Base-by-base conservation (phyloP, 2,888 invertebrate species). In the Xestia ashworthii region DNA sequence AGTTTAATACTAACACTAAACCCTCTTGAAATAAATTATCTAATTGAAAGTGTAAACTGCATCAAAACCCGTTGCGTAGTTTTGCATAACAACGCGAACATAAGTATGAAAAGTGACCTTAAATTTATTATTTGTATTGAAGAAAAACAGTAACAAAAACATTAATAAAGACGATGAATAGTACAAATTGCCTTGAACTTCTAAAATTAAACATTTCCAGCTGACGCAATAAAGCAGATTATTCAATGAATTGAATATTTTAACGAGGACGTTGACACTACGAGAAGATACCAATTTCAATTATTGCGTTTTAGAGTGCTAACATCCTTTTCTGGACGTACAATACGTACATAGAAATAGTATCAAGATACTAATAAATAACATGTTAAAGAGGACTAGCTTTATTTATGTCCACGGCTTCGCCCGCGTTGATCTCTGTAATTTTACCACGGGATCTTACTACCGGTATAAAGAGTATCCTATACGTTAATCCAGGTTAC, bases 221-320 rank as follows among this genome's bases (percentile, higher is more conserved):
- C 5, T 71, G 65, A 55, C 66, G 69, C 64, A 67, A 62, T 69
- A 62, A 70, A 72, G 41, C 19, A 25, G 44, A 69, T 73, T 82
- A 78, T 79, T 70, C 70, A 72, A 79, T 82, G 64, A 85, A 55
- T 71, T 71, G 25, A 69, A 74, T 60, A 75, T 69, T 16, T 14
- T 66, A 76, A 76, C 53, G 71, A 76, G 71, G 80, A 66, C 83
- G 44, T 86, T 86, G 74, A 79, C 86, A 64, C 55, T 9, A 22
- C 25, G 46, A 50, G 22, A 64, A 48, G 16, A 48, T 76, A 74
- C 50, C 25, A 70, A 74, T 79, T 74, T 72, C 64, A 79, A 48
- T 69, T 60, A 74, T 75, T 70, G 74, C 73, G 32, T 74, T 66
- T 82, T 76, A 19, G 60, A 68, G n/a, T 73, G 70, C 65, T 64